These are phyloP conservation scores for Trichonephila clavipes DNA, from an alignment of 1,140 invertebrate species.

Conservation along the genomic window DNA sequence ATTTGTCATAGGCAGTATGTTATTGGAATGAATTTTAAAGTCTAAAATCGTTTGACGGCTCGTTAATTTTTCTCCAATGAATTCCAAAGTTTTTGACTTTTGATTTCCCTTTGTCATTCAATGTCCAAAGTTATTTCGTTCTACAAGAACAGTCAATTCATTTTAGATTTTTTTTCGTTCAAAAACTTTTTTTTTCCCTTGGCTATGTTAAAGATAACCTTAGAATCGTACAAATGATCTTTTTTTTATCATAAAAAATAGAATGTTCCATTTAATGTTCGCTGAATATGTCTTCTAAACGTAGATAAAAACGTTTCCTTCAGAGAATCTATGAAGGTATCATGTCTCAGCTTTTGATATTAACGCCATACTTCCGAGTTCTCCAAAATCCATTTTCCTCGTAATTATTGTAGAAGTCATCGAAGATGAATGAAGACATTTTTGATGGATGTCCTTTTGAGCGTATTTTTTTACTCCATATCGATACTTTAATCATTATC, in stretches of 20 bases:
- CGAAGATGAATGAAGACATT: slow-evolving; percentile 45
- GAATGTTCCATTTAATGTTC: background rate
- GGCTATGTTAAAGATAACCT: background rate
- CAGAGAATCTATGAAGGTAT: background rate
- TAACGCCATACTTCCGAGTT: background rate
- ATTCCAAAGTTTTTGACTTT: no score
- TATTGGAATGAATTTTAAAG: no score
- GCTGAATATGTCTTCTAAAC: background rate
- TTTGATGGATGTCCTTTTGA: slow-evolving; percentile 46
- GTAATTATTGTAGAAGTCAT: slow-evolving; percentile 55
- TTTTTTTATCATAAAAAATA: background rate
- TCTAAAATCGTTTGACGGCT: no score
- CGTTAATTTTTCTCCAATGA: no score
- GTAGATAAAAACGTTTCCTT: background rate
- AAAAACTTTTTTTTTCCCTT: background rate
- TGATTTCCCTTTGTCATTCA: no score
- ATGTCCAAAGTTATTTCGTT: no score
- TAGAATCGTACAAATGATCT: slow-evolving; percentile 11
- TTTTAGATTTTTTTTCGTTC: no score
- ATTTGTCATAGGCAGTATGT: no score
- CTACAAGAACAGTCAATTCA: no score
- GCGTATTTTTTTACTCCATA: background rate
- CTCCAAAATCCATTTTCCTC: slow-evolving; percentile 15
- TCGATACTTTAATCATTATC: slow-evolving; percentile 31
- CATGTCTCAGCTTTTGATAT: slow-evolving; percentile 6